Evolutionary conservation across 2,797 vertebrate species (phyloP).

Genomic region (Syncerus caffer): DNA sequence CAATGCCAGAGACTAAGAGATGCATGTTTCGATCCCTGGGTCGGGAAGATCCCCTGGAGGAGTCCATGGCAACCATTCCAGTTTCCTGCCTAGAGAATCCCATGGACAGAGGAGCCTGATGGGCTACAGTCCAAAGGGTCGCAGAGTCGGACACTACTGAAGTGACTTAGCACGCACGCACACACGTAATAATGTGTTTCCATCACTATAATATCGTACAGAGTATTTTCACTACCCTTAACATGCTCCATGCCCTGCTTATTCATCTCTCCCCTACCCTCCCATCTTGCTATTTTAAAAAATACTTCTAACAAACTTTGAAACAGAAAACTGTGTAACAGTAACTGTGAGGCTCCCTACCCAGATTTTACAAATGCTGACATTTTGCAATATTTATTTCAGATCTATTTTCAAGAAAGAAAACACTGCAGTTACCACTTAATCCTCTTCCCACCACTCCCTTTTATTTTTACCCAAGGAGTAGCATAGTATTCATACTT

Average conservation of each 20-base stretch:
- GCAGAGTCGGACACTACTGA: neutral
- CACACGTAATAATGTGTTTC: no score
- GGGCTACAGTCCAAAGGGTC: neutral
- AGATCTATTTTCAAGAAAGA: constrained; percentile 63
- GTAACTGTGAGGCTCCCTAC: neutral
- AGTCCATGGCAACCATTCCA: neutral
- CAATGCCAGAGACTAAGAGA: neutral
- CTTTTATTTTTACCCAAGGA: constrained; percentile 58
- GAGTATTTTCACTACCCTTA: neutral
- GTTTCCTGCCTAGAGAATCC: neutral
- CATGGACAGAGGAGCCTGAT: neutral
- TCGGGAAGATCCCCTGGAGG: neutral
- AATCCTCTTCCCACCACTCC: neutral
- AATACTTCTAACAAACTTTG: neutral
- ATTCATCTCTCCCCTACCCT: neutral
- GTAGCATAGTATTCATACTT: neutral
- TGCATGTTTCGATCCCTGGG: neutral
- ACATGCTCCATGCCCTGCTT: neutral
- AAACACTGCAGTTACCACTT: neutral
- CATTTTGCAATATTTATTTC: constrained; percentile 23
- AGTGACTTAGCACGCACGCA: neutral
- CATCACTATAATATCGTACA: neutral
- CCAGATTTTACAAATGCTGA: neutral
- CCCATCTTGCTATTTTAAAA: neutral
- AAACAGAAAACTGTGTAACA: neutral